Evolutionary conservation across 1,140 invertebrate genomes (phyloP).

Genomic region (Drosophila grimshawi): DNA sequence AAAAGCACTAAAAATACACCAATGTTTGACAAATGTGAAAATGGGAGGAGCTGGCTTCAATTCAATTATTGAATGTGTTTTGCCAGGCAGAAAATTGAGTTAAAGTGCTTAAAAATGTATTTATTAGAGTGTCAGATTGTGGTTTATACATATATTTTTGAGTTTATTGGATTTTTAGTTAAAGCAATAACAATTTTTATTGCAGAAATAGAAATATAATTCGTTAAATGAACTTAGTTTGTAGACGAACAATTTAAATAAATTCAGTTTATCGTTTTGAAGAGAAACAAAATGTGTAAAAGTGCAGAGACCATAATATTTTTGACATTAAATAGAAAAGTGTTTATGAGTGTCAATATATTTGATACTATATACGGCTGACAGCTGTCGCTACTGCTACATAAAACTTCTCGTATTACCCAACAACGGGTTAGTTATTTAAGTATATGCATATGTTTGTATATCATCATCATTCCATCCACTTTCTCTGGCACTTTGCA

Average conservation of each 20-base stretch:
- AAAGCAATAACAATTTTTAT: too few species aligned
- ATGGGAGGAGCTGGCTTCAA: slow-evolving; percentile 1
- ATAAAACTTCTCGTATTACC: slow-evolving; percentile 28
- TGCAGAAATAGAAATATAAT: too few species aligned
- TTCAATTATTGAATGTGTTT: slow-evolving; percentile 6
- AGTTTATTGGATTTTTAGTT: too few species aligned
- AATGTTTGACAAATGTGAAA: slow-evolving; percentile 3
- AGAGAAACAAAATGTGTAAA: too few species aligned
- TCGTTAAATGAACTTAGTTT: too few species aligned
- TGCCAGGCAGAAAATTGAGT: background rate
- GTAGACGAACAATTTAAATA: too few species aligned
- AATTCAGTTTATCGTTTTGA: too few species aligned
- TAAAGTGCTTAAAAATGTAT: background rate
- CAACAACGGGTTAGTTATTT: slow-evolving; percentile 23
- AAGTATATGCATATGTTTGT: background rate
- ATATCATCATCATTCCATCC: slow-evolving; percentile 1
- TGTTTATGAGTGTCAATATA: background rate
- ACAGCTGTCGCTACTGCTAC: slow-evolving; percentile 18
- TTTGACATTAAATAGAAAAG: too few species aligned
- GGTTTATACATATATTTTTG: too few species aligned
- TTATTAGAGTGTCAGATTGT: background rate
- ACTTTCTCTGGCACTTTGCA: slow-evolving; percentile 10
- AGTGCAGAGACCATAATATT: too few species aligned
- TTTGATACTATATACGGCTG: background rate
- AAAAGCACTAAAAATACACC: background rate